Conservation (phyloP, 2,888 invertebrate species). For the Cepaea hortensis region DNA sequence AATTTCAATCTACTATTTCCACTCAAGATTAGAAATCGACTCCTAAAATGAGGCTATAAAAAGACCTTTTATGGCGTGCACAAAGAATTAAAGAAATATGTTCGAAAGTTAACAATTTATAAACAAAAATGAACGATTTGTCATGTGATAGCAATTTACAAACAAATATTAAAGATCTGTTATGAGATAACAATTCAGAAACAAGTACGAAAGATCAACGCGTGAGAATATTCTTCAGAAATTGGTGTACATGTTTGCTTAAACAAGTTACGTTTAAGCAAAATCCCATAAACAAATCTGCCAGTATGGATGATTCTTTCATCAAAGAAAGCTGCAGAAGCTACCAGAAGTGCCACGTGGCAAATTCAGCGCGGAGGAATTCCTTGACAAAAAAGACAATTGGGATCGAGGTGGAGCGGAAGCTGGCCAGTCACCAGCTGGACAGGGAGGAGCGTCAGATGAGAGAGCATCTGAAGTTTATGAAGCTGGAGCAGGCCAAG, state of each 20-base stretch:
- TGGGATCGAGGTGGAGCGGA: slow-evolving; percentile 64
- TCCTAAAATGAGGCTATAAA: too few species aligned
- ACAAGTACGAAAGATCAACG: too few species aligned
- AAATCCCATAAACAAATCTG: background rate
- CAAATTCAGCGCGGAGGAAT: slow-evolving; percentile 66
- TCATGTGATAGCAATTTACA: too few species aligned
- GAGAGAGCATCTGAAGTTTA: slow-evolving; percentile 61
- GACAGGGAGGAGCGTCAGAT: slow-evolving; percentile 63
- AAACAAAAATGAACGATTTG: too few species aligned
- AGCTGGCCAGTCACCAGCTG: slow-evolving; percentile 58
- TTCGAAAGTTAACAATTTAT: too few species aligned
- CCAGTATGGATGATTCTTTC: slow-evolving; percentile 55
- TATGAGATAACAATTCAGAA: too few species aligned
- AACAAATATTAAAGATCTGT: too few species aligned
- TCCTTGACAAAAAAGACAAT: slow-evolving; percentile 65
- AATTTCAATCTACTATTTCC: too few species aligned
- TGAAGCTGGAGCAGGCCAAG: slow-evolving; percentile 66
- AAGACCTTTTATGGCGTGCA: too few species aligned
- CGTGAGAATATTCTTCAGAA: too few species aligned
- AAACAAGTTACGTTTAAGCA: background rate
- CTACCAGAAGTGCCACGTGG: slow-evolving; percentile 62
- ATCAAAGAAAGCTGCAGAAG: slow-evolving; percentile 65
- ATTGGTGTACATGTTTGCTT: background rate
- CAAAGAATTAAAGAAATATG: too few species aligned
- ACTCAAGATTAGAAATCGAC: too few species aligned